A percentile compares a stretch with the other conserved stretches of the same genome.
phyloP scores from a whole-genome alignment of 64 coral and sea anemone genomes.

The Actinia equina region DNA sequence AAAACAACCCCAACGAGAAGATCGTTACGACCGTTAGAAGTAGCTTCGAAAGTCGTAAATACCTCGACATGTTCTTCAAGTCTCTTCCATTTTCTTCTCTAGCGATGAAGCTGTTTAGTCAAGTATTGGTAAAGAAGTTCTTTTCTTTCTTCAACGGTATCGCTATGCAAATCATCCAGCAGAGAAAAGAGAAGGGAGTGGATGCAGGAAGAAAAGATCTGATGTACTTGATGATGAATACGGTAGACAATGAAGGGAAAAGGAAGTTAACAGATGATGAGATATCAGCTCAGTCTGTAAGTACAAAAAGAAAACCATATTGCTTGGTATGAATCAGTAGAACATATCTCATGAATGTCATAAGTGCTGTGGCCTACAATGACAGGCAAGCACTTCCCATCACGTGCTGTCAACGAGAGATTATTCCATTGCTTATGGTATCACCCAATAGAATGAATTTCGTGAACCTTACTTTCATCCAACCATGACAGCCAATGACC shows the following conservation, averaged over 20 bases:
- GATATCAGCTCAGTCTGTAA: conserved; percentile 11
- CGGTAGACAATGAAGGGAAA: background rate
- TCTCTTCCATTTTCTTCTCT: background rate
- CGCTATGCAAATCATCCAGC: background rate
- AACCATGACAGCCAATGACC: too few relatives aligned
- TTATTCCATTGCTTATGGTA: too few relatives aligned
- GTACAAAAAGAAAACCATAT: background rate
- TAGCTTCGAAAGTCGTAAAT: background rate
- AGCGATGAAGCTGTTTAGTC: background rate
- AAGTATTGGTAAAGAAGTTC: background rate
- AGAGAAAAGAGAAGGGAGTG: background rate
- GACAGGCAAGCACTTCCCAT: too few relatives aligned
- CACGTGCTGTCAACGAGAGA: too few relatives aligned
- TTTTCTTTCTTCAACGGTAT: background rate
- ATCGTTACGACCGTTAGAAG: background rate
- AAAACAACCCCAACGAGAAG: background rate
- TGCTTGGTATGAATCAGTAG: too few relatives aligned
- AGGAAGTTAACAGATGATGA: conserved; percentile 10
- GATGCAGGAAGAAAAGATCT: conserved; percentile 11
- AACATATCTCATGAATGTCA: too few relatives aligned
- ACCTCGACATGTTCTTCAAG: background rate
- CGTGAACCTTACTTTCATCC: too few relatives aligned
- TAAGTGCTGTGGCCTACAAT: too few relatives aligned
- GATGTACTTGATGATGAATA: background rate
- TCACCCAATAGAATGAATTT: too few relatives aligned